Percentiles rank a stretch among this genome's conserved stretches.
Conservation (phyloP, 2,113 vertebrate species). For the Tiliqua scincoides region DNA sequence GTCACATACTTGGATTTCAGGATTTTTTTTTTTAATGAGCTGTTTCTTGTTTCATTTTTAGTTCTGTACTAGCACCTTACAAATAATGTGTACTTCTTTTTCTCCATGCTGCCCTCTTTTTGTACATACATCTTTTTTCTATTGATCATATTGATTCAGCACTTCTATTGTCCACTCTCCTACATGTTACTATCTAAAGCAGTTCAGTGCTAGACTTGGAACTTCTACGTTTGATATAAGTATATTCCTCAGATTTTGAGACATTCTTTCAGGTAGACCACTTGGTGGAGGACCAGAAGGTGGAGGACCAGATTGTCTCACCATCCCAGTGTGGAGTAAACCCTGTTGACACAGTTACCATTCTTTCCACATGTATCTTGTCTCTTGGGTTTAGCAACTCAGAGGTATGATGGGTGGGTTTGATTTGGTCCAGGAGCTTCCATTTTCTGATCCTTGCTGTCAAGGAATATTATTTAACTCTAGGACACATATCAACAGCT, state of each 20-base stretch:
- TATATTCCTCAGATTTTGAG: background rate
- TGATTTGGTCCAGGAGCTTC: background rate
- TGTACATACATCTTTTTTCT: background rate
- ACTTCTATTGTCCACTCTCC: background rate
- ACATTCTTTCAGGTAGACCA: background rate
- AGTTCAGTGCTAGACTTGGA: background rate
- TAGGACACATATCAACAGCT: background rate
- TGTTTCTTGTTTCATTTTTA: constrained; percentile 46
- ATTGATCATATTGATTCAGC: background rate
- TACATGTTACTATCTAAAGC: constrained; percentile 6
- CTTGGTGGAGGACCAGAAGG: too few relatives aligned
- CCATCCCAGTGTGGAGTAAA: too few relatives aligned
- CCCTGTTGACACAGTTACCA: background rate
- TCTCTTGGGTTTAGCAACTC: background rate
- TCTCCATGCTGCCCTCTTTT: background rate
- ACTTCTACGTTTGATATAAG: background rate
- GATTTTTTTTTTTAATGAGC: too few relatives aligned
- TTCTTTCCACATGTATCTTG: background rate
- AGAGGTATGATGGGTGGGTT: background rate
- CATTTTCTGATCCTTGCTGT: background rate
- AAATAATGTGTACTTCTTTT: background rate
- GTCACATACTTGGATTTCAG: constrained; percentile 77
- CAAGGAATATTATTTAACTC: background rate
- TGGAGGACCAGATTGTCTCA: too few relatives aligned
- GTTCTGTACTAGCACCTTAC: constrained; percentile 23